Percentiles rank a stretch among this genome's conserved stretches.
phyloP scores from a whole-genome alignment of 2,888 invertebrate genomes.

The Chrysolina haemoptera region DNA sequence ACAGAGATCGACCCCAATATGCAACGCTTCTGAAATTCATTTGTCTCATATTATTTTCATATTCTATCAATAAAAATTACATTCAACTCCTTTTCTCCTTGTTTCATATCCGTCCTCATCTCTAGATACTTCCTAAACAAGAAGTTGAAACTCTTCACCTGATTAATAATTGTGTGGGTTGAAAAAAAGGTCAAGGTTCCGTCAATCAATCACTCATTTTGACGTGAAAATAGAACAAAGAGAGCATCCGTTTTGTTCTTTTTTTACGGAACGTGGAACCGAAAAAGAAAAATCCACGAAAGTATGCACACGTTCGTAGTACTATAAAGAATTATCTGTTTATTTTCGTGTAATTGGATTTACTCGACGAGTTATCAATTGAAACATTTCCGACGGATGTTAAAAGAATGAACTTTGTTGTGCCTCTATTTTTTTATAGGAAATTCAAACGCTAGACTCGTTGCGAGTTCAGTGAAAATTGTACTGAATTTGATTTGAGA shows the following conservation, averaged over 20 bases:
- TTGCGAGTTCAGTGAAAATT: too few relatives aligned
- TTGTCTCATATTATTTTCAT: too few relatives aligned
- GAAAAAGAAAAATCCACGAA: neutral
- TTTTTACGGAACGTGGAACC: neutral
- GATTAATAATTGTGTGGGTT: neutral
- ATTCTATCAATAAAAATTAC: neutral
- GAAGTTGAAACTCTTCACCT: neutral
- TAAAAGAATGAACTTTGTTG: neutral
- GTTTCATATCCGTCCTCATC: neutral
- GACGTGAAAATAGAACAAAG: neutral
- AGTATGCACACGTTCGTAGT: neutral
- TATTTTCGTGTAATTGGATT: neutral
- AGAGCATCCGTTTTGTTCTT: neutral
- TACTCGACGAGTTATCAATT: neutral
- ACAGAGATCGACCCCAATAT: too few relatives aligned
- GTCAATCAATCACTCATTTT: neutral
- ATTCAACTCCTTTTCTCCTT: neutral
- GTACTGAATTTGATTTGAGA: too few relatives aligned
- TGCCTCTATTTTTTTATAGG: too few relatives aligned
- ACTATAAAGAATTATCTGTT: neutral
- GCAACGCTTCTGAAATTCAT: too few relatives aligned
- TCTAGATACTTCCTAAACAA: neutral
- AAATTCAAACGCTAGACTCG: too few relatives aligned
- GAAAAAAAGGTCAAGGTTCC: conserved; percentile 9
- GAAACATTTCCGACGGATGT: neutral